Base-by-base conservation (phyloP, 1,140 invertebrate genomes). In the Eupristina koningsbergeri region DNA sequence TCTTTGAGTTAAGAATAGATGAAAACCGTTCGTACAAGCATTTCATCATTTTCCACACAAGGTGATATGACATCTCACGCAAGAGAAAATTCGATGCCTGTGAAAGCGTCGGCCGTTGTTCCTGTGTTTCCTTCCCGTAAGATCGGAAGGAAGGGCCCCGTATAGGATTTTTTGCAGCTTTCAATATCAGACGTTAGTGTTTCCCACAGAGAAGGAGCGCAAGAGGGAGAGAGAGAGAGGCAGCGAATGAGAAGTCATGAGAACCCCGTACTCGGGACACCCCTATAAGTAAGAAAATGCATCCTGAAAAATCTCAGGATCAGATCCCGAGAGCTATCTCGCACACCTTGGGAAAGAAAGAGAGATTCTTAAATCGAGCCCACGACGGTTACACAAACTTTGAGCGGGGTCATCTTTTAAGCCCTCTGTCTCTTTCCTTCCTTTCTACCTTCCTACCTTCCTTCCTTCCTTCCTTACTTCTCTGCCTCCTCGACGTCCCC, bases 161-260 rank as follows among this genome's bases (percentile, higher is more conserved):
- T n/a, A 82, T 47, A 86, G 75, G 83, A 88, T 89, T 91, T 91
- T 92, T 90, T 90, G 87, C 90, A 88, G 50, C 85, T 85, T 88
- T 88, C 87, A 89, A 91, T 92, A 89, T 90, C 88, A 91, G 86
- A 92, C 91, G 90, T 92, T 91, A 88, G 87, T 86, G 88, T 92
- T 92, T 92, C 92, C 90, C 92, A 92, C 89, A 92, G 89, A 87
- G 87, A 87, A 26, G 26, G 36, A 71, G 39, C 22, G 8, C 47
- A 15, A 58, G 26, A 87, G 85, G 61, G 74, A 47, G 80, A 83
- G 39, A 36, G 47, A 31, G 2, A 53, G 64, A 64, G 3, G 36
- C 47, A 74, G 41, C 50, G 81, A 79, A 81, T 41, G 61, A 83
- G 84, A 87, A 87, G 87, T 87, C 86, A 88, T 88, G 87, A 86